Conservation (phyloP, 2,113 vertebrate genomes). For the Megaceryle maxima region DNA sequence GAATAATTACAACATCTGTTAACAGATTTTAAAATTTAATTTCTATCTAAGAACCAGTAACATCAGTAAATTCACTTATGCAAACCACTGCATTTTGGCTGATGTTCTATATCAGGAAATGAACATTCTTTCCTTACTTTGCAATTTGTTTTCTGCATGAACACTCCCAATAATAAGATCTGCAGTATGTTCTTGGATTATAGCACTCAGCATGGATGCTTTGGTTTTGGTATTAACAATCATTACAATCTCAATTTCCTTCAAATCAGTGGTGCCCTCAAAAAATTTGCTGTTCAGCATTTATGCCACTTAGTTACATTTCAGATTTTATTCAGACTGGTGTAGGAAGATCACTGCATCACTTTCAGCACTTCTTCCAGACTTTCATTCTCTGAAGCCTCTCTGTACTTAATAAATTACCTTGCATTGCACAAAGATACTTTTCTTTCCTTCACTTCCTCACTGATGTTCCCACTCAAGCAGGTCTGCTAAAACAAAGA, state of each 20-base stretch:
- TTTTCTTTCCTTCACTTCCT: not conserved
- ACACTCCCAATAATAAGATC: slow-evolving; percentile 10
- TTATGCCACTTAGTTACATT: slow-evolving; percentile 23
- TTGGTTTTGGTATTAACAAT: not conserved
- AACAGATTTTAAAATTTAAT: slow-evolving; percentile 12
- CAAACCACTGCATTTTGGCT: not conserved
- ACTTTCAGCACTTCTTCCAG: not conserved
- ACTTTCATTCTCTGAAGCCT: not conserved
- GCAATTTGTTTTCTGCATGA: slow-evolving; percentile 37
- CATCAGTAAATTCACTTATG: not conserved
- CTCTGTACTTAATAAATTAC: not conserved
- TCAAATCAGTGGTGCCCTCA: not conserved
- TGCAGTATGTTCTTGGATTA: not conserved
- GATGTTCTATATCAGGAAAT: not conserved
- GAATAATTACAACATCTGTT: not conserved
- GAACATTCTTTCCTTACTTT: not conserved
- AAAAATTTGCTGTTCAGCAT: not conserved
- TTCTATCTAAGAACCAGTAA: slow-evolving; percentile 17
- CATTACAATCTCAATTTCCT: slow-evolving; percentile 20
- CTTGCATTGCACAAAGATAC: not conserved
- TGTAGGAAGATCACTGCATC: not conserved
- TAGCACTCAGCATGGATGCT: slow-evolving; percentile 2
- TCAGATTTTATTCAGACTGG: not conserved
- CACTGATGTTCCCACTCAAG: not conserved
- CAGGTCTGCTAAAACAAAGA: not conserved